A percentile compares a stretch with the other conserved stretches of the same genome.
Evolutionary conservation across 2,113 vertebrate species (phyloP).

Genomic region (Paracanthobrama guichenoti): DNA sequence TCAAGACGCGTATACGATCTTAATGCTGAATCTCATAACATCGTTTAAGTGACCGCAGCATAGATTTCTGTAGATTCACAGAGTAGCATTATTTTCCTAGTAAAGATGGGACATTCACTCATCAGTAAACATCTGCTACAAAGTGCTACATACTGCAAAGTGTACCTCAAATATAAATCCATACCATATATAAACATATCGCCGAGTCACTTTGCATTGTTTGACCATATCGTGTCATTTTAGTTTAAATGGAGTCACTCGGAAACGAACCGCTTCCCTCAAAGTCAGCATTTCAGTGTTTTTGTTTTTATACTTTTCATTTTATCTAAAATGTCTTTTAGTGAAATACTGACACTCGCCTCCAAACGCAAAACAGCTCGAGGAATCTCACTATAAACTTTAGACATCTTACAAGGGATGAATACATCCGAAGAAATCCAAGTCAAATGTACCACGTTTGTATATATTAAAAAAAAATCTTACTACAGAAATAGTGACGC

Average conservation of each 20-base stretch:
- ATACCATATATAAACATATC: conserved; percentile 4
- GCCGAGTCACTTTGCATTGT: neutral
- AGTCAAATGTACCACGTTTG: neutral
- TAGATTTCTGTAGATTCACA: neutral
- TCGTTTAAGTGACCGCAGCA: neutral
- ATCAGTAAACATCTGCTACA: neutral
- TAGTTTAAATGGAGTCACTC: neutral
- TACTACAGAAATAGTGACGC: neutral
- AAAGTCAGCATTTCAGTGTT: neutral
- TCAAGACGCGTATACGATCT: neutral
- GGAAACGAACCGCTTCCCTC: neutral
- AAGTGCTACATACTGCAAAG: conserved; percentile 23
- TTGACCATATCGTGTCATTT: neutral
- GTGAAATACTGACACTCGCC: neutral
- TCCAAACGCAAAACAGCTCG: conserved; percentile 7
- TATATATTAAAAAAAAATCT: neutral
- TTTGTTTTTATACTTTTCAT: neutral
- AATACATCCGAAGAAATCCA: neutral
- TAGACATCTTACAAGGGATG: neutral
- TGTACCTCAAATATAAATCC: conserved; percentile 2
- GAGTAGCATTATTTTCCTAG: conserved; percentile 4
- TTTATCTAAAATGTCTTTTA: neutral
- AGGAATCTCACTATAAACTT: conserved; percentile 8
- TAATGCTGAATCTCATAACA: neutral
- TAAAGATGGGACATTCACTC: neutral